phyloP scores from a whole-genome alignment of 2,888 invertebrate species.

The Orthosia gracilis region DNA sequence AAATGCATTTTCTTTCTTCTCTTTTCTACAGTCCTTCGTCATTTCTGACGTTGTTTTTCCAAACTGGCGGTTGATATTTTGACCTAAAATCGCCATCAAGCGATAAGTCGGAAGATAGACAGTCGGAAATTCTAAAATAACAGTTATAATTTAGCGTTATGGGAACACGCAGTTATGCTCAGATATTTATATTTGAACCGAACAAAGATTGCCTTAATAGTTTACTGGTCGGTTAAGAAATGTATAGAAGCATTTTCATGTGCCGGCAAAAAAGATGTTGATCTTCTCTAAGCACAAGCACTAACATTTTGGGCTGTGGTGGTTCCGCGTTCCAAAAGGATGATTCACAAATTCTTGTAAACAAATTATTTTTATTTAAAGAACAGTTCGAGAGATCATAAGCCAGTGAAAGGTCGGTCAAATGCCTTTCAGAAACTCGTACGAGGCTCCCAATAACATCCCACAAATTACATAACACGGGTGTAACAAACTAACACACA shows the following conservation, averaged over 20 bases:
- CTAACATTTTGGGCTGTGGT: neutral
- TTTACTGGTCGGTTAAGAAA: conserved; percentile 3
- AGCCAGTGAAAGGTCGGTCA: conserved; percentile 18
- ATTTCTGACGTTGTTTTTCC: conserved; percentile 11
- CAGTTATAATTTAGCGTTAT: conserved; percentile 55
- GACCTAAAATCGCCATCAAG: conserved; percentile 56
- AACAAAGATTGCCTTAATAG: conserved; percentile 1
- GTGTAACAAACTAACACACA: conserved; percentile 28
- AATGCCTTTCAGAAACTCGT: conserved; percentile 1
- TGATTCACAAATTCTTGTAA: conserved; percentile 3
- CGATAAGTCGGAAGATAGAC: conserved; percentile 43
- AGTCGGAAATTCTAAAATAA: conserved; percentile 59
- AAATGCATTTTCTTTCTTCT: too few species aligned
- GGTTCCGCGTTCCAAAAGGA: neutral
- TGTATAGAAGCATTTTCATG: neutral
- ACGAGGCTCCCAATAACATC: neutral
- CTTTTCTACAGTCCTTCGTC: neutral
- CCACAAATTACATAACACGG: conserved; percentile 7
- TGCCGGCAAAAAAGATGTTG: neutral
- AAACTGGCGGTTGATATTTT: conserved; percentile 32
- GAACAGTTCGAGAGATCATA: conserved; percentile 14
- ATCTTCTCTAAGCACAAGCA: neutral
- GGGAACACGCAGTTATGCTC: conserved; percentile 30
- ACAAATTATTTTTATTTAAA: neutral
- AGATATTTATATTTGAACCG: conserved; percentile 33